Evolutionary conservation across 2,113 vertebrate genomes (phyloP).

Genomic region (Reinhardtius hippoglossoides): DNA sequence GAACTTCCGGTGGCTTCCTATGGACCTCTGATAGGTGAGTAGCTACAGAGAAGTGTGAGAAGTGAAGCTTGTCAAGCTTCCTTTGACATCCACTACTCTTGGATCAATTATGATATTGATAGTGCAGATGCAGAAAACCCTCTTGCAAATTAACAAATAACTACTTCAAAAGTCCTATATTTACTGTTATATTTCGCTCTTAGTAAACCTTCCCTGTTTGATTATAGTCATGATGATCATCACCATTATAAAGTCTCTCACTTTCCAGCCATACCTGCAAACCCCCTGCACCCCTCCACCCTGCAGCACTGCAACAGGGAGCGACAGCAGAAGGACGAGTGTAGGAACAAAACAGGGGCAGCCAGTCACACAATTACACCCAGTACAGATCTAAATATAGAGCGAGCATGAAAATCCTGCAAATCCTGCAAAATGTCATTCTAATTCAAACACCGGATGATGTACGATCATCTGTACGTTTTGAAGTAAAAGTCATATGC

Average conservation of each 20-base stretch:
- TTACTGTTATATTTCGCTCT: no score
- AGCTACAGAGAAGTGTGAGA: no score
- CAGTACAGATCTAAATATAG: conserved; percentile 31
- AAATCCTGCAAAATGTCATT: conserved; percentile 26
- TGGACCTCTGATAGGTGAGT: no score
- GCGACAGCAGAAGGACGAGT: not conserved
- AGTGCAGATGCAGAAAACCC: no score
- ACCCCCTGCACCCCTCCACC: not conserved
- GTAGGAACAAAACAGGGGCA: conserved; percentile 17
- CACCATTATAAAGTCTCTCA: not conserved
- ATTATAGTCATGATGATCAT: not conserved
- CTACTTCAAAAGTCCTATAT: no score
- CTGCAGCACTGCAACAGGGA: not conserved
- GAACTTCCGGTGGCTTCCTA: no score
- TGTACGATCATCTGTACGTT: not conserved
- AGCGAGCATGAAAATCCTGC: not conserved
- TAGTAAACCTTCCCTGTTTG: not conserved
- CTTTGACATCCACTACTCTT: no score
- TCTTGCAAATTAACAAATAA: no score
- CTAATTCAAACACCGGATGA: conserved; percentile 19
- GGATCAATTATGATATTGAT: no score
- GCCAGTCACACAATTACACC: not conserved
- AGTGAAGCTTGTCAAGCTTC: no score
- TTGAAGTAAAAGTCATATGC: not conserved
- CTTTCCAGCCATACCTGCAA: not conserved